Percentiles rank a stretch among this genome's conserved stretches.
Conservation (phyloP, 1,140 invertebrate genomes). For the Scylla paramamosain region DNA sequence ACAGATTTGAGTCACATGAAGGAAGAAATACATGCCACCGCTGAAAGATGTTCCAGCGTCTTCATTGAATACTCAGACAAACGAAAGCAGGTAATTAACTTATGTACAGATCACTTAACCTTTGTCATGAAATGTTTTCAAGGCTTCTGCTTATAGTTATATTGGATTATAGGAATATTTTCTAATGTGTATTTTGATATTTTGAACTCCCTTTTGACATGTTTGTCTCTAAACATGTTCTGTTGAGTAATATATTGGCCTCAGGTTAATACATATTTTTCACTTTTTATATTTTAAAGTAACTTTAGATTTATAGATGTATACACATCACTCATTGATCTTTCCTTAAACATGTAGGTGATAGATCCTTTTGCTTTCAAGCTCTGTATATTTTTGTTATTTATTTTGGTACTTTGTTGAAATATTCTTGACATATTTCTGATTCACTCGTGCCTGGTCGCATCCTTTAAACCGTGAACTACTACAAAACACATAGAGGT, state of each 20-base stretch:
- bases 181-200: not conserved
- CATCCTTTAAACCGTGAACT: not conserved
- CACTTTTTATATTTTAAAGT: not conserved
- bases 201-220: not conserved
- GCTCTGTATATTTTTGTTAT: not conserved
- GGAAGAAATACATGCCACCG: slow-evolving; percentile 83
- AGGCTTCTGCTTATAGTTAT: not conserved
- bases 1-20: slow-evolving; percentile 87
- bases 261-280: not conserved
- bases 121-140: not conserved
- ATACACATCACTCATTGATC: not conserved
- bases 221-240: not conserved
- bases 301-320: not conserved
- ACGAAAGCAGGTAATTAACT: slow-evolving; percentile 80
- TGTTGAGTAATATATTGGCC: not conserved
- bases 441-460: not conserved
- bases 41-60: slow-evolving; percentile 83
- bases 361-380: not conserved
- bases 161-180: too few relatives aligned
- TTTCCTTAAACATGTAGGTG: not conserved
- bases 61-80: slow-evolving; percentile 84
- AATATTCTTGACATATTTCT: not conserved
- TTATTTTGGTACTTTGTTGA: not conserved
- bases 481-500: not conserved
- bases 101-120: not conserved